phyloP scores from a whole-genome alignment of 2,797 vertebrate genomes.

The Oreochromis mossambicus region DNA sequence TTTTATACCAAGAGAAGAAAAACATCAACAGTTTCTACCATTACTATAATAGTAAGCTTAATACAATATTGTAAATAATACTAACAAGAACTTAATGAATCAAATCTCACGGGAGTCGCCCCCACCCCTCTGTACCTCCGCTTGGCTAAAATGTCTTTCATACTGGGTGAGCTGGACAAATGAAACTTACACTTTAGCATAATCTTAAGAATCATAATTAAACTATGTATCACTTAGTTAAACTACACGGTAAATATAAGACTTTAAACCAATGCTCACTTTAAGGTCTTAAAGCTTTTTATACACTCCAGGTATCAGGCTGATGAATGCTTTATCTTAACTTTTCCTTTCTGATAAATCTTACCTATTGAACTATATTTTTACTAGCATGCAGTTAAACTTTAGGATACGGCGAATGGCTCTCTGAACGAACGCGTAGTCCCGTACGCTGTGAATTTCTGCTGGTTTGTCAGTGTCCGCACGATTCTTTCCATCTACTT shows the following conservation, averaged over 20 bases:
- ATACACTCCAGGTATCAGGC: constrained; percentile 70
- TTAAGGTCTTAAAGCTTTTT: constrained; percentile 78
- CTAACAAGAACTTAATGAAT: constrained; percentile 68
- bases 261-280: constrained; percentile 54
- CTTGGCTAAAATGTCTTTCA: constrained; percentile 35
- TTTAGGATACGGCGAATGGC: constrained; percentile 40
- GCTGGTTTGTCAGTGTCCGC: background rate
- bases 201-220: constrained; percentile 65
- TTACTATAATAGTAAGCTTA: constrained; percentile 69
- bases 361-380: constrained; percentile 63
- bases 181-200: constrained; percentile 59
- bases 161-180: constrained; percentile 62
- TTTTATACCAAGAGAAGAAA: constrained; percentile 72
- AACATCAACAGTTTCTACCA: constrained; percentile 68
- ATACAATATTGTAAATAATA: constrained; percentile 75
- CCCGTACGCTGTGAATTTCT: background rate
- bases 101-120: constrained; percentile 54
- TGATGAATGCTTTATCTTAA: constrained; percentile 56
- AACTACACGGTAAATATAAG: constrained; percentile 70
- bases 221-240: constrained; percentile 65
- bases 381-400: constrained; percentile 69
- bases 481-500: background rate
- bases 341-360: constrained; percentile 52
- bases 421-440: background rate
- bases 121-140: constrained; percentile 33